Conservation (phyloP, 1,140 invertebrate genomes). For the Parapsyche elsis region DNA sequence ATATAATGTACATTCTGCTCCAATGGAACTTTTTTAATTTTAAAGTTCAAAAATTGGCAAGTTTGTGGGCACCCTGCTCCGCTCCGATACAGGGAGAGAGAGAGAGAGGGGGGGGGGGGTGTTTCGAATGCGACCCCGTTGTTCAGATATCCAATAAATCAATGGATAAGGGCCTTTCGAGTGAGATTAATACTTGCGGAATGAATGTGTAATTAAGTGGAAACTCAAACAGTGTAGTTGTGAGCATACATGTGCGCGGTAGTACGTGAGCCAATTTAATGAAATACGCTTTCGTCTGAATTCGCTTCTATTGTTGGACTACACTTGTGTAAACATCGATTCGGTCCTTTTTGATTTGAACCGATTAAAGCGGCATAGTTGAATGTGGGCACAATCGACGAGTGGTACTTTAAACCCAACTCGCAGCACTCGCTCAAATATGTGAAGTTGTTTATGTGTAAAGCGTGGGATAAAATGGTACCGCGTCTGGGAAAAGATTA, state of each 20-base stretch:
- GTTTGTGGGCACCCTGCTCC: not conserved
- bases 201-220: constrained; percentile 6
- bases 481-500: too few species aligned
- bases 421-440: too few species aligned
- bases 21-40: constrained; percentile 42
- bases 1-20: not conserved
- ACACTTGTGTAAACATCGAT: too few species aligned
- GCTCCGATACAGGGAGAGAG: not conserved
- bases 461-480: too few species aligned
- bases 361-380: too few species aligned
- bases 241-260: constrained; percentile 1
- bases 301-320: too few species aligned
- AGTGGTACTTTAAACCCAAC: too few species aligned
- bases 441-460: too few species aligned
- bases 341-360: too few species aligned
- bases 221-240: not conserved
- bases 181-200: constrained; percentile 7
- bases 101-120: not conserved
- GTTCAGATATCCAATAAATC: not conserved
- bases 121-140: not conserved
- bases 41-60: constrained; percentile 19
- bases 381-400: too few species aligned
- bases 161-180: not conserved
- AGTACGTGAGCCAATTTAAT: not conserved
- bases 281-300: too few species aligned